Percentiles rank a stretch among this genome's conserved stretches.
These are phyloP conservation scores for Armadillidium nasatum DNA, from an alignment of 1,140 invertebrate species.

Conservation along the genomic window DNA sequence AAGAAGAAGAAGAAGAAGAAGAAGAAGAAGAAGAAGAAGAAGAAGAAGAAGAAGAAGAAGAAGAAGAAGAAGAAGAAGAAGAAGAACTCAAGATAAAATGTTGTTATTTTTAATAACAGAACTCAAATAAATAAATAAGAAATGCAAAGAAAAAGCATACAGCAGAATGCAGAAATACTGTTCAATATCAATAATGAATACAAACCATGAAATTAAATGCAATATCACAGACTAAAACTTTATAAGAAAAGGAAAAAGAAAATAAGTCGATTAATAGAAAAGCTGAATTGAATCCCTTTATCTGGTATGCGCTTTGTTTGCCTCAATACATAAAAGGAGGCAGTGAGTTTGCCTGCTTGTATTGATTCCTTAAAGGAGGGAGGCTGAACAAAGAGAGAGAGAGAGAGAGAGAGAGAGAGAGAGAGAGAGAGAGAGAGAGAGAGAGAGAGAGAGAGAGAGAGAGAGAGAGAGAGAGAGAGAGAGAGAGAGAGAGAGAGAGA, in stretches of 20 bases:
- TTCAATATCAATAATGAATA: no score
- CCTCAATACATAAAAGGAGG: neutral
- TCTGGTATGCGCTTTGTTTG: no score
- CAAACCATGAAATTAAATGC: no score
- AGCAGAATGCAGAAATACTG: neutral
- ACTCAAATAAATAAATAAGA: neutral
- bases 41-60: neutral
- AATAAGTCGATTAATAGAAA: neutral
- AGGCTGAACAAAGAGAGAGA: neutral
- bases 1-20: neutral
- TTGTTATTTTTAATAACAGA: neutral
- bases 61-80: neutral
- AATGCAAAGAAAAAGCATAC: neutral
- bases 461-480: conserved; percentile 18
- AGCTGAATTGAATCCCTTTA: neutral
- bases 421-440: conserved; percentile 18
- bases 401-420: conserved; percentile 10
- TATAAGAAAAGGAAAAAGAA: no score
- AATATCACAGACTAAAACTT: no score
- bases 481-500: conserved; percentile 16
- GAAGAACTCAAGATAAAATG: neutral
- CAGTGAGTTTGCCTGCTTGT: neutral
- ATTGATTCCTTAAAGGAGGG: neutral
- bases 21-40: neutral
- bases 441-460: conserved; percentile 18